Percentiles rank a stretch among this genome's conserved stretches.
Conservation (phyloP, 2,113 vertebrate species). For the Cephalopholis sonnerati region DNA sequence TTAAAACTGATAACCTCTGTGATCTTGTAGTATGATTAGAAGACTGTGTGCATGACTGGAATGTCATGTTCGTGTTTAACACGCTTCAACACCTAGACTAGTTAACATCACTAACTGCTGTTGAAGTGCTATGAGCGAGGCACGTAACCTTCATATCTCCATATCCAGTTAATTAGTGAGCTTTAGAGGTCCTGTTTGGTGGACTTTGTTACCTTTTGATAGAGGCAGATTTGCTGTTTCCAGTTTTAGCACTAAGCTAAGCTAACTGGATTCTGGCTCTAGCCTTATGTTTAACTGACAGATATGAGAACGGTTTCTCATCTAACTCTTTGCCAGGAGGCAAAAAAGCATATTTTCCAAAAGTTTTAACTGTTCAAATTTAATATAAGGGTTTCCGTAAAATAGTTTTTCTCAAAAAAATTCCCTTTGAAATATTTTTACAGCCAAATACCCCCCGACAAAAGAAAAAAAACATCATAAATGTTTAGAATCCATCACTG, state of each 20-base stretch:
- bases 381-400: not conserved
- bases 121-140: not conserved
- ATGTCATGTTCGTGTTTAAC: not conserved
- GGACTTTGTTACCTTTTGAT: not conserved
- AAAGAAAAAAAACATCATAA: too few relatives aligned
- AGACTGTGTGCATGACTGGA: not conserved
- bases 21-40: not conserved
- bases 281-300: not conserved
- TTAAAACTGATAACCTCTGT: conserved; percentile 21
- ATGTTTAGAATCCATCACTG: too few relatives aligned
- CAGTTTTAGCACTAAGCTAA: not conserved
- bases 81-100: not conserved
- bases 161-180: not conserved
- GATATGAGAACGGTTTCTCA: not conserved
- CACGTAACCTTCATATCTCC: not conserved
- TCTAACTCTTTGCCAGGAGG: not conserved
- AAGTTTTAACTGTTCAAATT: not conserved
- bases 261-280: not conserved
- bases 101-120: not conserved
- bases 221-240: not conserved
- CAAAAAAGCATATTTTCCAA: not conserved
- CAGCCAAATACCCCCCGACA: too few relatives aligned
- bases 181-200: not conserved
- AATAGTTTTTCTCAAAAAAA: too few relatives aligned
- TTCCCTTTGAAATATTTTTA: too few relatives aligned